Evolutionary conservation across 2,113 vertebrate genomes (phyloP), one percentile per base, ranked within the genome.

Genomic region (Hippoglossus stenolepis): DNA sequence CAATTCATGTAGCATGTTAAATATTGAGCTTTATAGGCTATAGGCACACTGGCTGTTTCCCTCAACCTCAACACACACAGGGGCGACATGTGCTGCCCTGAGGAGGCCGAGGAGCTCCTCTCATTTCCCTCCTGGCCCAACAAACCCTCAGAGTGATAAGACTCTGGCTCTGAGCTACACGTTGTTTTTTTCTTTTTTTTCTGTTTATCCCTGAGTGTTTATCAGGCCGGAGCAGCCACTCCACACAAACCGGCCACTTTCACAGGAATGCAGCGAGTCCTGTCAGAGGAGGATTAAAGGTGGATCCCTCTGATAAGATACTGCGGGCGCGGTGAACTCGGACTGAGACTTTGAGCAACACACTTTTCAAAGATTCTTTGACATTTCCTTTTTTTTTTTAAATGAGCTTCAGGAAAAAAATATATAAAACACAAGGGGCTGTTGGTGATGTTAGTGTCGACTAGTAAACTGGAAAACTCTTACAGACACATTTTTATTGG

Each of bases 231-330:
- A 23, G 73, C 65, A 63, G 69, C 53, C 20, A 8, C 56, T 70
- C 63, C 35, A 58, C 70, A 59, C 66, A 45, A 61, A 24, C 28
- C 12, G 24, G 45, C 12, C 13, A 5, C 71, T 73, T 57, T 71
- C 66, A 69, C 13, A 26, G 73, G 77, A 80, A 80, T 56, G 70
- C 70, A 75, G 51, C 5, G 70, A 81, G 43, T 75, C 35, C 21
- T 49, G 68, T 59, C 72, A 13, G 63, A 54, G 59, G 24, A 73
- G 54, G 79, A 79, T 69, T 77, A 64, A 75, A 83, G 73, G 67
- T 60, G 47, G 64, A 73, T 62, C 54, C 63, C 20, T 11, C 47
- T 62, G 75, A 85, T 83, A 67, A 77, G 63, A 78, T 40, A n/a
- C 35, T 23, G 56, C 40, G 28, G 64, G 38, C 40, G 0, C 18